Base-by-base conservation (phyloP, 2,113 vertebrate species). In the Eudyptes chrysolophus region DNA sequence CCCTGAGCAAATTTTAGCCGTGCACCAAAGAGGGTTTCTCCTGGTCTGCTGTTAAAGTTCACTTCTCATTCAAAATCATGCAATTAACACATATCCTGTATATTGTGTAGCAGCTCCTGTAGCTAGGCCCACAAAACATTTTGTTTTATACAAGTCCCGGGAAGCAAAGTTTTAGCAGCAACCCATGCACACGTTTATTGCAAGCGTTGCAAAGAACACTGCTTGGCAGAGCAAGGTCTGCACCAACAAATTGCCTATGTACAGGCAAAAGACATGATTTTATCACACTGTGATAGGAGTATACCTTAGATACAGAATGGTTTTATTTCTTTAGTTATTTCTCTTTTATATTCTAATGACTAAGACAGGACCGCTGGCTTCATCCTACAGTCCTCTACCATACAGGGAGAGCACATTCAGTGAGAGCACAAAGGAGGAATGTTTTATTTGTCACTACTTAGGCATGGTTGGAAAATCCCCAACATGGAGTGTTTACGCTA, bases 391-490 rank as follows among this genome's bases (percentile, higher is more conserved):
- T 97, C 84, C 93, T 94, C 97, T 96, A 93, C 97, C 96, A 96
- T 96, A 97, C 95, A 96, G 94, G 94, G 97, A 89, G 94, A 93
- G 93, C 93, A 69, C 62, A 17, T 11, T 7, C 80, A 85, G 95
- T 34, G 74, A 85, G 94, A 96, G 93, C 93, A 85, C 62, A 32
- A 12, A 58, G 94, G 49, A 96, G 82, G 93, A 97, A 96, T 95
- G 89, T 86, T 96, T 92, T 27, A 89, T 96, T 94, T 97, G 95
- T 97, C 96, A 97, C 89, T 70, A 1, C 89, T 96, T 9, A 94
- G 95, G 96, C 95, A 96, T 13, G 89, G 94, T 25, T 96, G 97
- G 94, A 96, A 96, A 96, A 94, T 93, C 93, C 94, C 92, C 94
- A 96, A 17, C 84, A 4, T 2, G 75, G 71, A 68, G 68, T 95